phyloP scores from a whole-genome alignment of 2,888 invertebrate genomes.

The Apeira syringaria region DNA sequence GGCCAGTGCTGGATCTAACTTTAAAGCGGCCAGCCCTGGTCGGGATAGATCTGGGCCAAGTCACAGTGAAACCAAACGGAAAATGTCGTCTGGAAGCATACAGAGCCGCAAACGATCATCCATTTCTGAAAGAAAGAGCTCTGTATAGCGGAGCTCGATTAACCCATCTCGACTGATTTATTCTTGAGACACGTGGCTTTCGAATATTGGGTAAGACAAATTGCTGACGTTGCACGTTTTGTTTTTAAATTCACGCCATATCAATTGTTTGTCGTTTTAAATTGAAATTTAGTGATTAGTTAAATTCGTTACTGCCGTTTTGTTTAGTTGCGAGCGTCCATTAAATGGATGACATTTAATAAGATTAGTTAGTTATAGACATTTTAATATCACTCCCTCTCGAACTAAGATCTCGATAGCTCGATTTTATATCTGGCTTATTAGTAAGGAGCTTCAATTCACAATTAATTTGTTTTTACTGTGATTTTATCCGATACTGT shows the following conservation, averaged over 20 bases:
- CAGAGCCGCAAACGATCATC: conserved; percentile 73
- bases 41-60: conserved; percentile 48
- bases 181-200: conserved; percentile 33
- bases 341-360: conserved; percentile 62
- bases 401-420: conserved; percentile 44
- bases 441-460: conserved; percentile 20
- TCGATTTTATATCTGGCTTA: conserved; percentile 26
- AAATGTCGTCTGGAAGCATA: conserved; percentile 78
- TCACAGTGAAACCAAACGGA: conserved; percentile 61
- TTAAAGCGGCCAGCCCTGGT: conserved; percentile 52
- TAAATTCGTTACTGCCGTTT: conserved; percentile 43
- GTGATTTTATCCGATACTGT: conserved; percentile 38
- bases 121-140: conserved; percentile 73
- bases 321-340: conserved; percentile 56
- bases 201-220: not conserved
- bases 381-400: conserved; percentile 38
- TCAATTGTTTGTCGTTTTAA: conserved; percentile 42
- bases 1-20: conserved; percentile 51
- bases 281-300: conserved; percentile 37
- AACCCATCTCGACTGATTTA: conserved; percentile 6
- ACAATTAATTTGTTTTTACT: conserved; percentile 31
- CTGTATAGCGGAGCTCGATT: conserved; percentile 59
- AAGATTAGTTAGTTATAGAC: conserved; percentile 56
- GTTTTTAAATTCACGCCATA: conserved; percentile 44
- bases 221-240: conserved; percentile 11